Conservation (phyloP, 2,888 invertebrate genomes). For the Luperina testacea region DNA sequence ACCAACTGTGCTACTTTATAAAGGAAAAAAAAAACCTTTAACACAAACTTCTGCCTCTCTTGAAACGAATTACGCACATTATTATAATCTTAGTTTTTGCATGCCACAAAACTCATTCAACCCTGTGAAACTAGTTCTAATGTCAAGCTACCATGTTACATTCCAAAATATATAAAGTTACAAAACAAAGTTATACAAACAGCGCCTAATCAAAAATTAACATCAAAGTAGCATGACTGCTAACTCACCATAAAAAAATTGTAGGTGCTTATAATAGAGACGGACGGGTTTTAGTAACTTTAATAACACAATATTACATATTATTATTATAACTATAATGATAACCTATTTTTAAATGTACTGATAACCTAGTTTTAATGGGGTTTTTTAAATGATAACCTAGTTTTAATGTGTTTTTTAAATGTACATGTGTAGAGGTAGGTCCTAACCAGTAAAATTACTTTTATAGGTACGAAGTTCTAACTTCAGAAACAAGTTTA, state of each 20-base stretch:
- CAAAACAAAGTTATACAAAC: slow-evolving; percentile 1
- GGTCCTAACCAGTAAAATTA: neutral
- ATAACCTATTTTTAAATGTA: neutral
- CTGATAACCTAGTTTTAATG: too few relatives aligned
- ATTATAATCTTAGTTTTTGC: neutral
- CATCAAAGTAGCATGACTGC: slow-evolving; percentile 22
- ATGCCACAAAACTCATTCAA: slow-evolving; percentile 2
- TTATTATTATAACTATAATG: neutral
- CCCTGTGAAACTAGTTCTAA: neutral
- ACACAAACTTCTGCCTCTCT: too few relatives aligned
- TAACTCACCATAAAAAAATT: slow-evolving; percentile 6
- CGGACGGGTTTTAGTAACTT: neutral
- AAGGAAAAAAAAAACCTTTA: too few relatives aligned
- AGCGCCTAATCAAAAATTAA: slow-evolving; percentile 51
- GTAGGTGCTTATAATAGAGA: slow-evolving; percentile 21
- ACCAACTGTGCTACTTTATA: too few relatives aligned
- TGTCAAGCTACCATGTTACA: neutral
- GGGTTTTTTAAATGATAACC: too few relatives aligned
- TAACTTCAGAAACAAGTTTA: slow-evolving; percentile 1
- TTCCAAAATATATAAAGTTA: slow-evolving; percentile 7
- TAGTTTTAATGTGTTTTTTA: too few relatives aligned
- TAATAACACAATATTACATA: neutral
- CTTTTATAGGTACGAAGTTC: neutral
- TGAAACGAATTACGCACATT: neutral
- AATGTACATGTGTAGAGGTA: neutral